A percentile compares a stretch with the other conserved stretches of the same genome.
Evolutionary conservation across 2,113 vertebrate genomes (phyloP).

Genomic region (Ophiodon elongatus): DNA sequence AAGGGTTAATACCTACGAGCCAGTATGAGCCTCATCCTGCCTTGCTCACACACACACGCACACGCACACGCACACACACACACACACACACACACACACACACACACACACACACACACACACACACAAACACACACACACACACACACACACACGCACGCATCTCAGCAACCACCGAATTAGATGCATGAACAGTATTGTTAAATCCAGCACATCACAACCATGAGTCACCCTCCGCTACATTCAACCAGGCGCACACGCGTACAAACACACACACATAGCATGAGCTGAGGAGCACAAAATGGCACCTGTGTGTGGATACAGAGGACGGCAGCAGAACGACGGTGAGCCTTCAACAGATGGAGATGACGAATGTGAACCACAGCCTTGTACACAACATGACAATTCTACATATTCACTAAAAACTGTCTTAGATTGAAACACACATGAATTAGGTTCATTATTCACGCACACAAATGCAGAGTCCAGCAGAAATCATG

Average conservation of each 20-base stretch:
- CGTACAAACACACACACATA: constrained; percentile 8
- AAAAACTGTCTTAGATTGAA: neutral
- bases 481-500: constrained; percentile 35
- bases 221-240: constrained; percentile 74
- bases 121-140: constrained; percentile 36
- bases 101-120: constrained; percentile 27
- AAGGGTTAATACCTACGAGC: constrained; percentile 61
- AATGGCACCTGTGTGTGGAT: constrained; percentile 76
- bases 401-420: neutral
- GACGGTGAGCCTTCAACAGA: constrained; percentile 22
- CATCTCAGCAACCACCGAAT: constrained; percentile 60
- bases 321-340: constrained; percentile 48
- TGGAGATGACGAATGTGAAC: constrained; percentile 12
- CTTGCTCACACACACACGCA: constrained; percentile 27
- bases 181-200: constrained; percentile 70
- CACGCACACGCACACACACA: constrained; percentile 25
- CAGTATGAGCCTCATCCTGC: constrained; percentile 40
- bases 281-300: constrained; percentile 67
- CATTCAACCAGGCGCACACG: constrained; percentile 42
- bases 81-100: constrained; percentile 32
- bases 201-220: constrained; percentile 72
- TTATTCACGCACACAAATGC: constrained; percentile 11
- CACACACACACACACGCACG: constrained; percentile 30
- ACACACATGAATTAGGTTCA: neutral
- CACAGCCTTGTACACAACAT: neutral